Evolutionary conservation across 92 coral and sea anemone genomes (phyloP).

Genomic region (Umimayanthus kanabou): DNA sequence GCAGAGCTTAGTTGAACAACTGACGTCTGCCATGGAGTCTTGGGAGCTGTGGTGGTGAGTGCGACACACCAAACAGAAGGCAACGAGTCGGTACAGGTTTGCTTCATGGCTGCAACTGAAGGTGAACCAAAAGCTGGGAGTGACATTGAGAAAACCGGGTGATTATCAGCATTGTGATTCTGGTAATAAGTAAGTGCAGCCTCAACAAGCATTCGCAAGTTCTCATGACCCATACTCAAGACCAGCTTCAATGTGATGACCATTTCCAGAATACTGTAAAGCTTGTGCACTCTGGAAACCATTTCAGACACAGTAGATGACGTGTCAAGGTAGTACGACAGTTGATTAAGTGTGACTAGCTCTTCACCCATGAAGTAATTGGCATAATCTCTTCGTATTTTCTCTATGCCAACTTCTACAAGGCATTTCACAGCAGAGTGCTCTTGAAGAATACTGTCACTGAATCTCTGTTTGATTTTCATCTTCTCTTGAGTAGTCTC

Average conservation of each 20-base stretch:
- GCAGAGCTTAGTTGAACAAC: constrained; percentile 68
- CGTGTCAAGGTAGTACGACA: constrained; percentile 63
- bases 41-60: constrained; percentile 58
- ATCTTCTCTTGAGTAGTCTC: constrained; percentile 71
- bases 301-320: constrained; percentile 49
- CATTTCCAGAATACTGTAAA: constrained; percentile 84
- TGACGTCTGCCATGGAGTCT: constrained; percentile 60
- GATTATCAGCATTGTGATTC: constrained; percentile 53
- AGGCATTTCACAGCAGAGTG: constrained; percentile 66
- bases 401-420: constrained; percentile 84
- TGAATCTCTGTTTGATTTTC: constrained; percentile 49
- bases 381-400: constrained; percentile 82
- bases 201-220: constrained; percentile 77
- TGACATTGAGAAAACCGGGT: constrained; percentile 89
- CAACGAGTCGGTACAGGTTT: constrained; percentile 63
- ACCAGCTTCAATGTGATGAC: constrained; percentile 78
- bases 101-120: constrained; percentile 79
- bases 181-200: constrained; percentile 80
- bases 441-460: constrained; percentile 41
- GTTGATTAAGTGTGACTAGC: constrained; percentile 83
- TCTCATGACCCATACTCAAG: constrained; percentile 71
- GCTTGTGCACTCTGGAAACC: constrained; percentile 74
- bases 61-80: constrained; percentile 88
- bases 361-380: constrained; percentile 85
- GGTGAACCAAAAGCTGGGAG: constrained; percentile 91